phyloP scores from a whole-genome alignment of 2,113 vertebrate genomes.

The Tachycineta bicolor region DNA sequence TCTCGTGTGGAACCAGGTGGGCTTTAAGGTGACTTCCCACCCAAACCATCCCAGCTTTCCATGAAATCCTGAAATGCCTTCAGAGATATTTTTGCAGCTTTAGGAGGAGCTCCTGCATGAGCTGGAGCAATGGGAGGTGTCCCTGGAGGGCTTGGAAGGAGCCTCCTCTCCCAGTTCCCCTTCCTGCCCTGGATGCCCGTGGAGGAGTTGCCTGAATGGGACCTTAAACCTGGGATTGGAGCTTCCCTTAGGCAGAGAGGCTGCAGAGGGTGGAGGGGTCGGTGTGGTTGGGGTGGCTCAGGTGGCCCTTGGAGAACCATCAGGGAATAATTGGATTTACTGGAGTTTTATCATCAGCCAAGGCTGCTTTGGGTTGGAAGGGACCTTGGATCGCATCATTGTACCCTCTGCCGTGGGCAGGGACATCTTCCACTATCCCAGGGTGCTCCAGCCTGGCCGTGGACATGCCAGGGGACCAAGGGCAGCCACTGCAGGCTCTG shows the following conservation, averaged over 20 bases:
- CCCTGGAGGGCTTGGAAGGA: background rate
- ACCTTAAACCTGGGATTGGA: accelerated
- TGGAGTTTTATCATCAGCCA: accelerated
- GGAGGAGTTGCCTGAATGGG: too few relatives aligned
- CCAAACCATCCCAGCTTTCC: background rate
- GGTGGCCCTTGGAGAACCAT: background rate
- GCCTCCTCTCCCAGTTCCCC: accelerated
- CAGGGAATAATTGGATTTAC: background rate
- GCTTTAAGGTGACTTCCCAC: background rate
- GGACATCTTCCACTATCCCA: too few relatives aligned
- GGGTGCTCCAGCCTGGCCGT: background rate
- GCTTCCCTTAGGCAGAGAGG: background rate
- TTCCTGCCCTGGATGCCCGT: accelerated
- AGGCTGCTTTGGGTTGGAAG: background rate
- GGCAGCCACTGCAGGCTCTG: background rate
- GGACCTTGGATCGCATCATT: accelerated
- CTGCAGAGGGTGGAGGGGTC: background rate
- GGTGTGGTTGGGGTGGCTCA: background rate
- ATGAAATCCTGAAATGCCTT: background rate
- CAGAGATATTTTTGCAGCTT: background rate
- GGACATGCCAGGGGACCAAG: background rate
- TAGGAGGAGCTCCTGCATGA: background rate
- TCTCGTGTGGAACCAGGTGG: accelerated
- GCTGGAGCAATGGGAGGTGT: background rate
- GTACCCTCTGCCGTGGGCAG: background rate